Evolutionary conservation across 2,113 vertebrate species (phyloP).

Genomic region (Pedionomus torquatus): DNA sequence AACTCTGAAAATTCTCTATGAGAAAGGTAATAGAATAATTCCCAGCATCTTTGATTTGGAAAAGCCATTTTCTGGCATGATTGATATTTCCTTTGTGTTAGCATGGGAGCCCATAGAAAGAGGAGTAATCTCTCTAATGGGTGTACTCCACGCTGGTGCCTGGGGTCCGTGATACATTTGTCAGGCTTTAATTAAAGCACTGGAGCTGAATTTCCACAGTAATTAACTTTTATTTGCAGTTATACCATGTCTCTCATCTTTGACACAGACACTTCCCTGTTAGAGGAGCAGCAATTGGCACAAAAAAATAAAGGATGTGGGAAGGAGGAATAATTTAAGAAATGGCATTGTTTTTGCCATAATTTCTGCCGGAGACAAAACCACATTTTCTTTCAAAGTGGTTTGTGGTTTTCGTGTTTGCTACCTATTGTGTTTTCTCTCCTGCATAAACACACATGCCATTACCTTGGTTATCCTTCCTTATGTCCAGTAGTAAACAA

Average conservation of each 20-base stretch:
- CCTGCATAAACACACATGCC: not conserved
- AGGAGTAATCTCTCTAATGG: constrained; percentile 62
- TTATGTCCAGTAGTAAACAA: not conserved
- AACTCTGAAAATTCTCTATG: not conserved
- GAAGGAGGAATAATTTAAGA: not conserved
- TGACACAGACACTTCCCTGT: constrained; percentile 28
- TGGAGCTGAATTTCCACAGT: constrained; percentile 54
- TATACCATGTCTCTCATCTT: constrained; percentile 37
- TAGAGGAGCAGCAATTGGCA: not conserved
- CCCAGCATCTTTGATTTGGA: constrained; percentile 55
- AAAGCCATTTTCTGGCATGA: constrained; percentile 37
- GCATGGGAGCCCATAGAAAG: constrained; percentile 34
- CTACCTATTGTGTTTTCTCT: not conserved
- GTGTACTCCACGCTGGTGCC: constrained; percentile 15
- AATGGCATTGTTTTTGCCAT: not conserved
- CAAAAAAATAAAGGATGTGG: not conserved
- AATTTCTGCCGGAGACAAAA: not conserved
- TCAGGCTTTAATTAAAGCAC: constrained; percentile 68
- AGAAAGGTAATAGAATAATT: constrained; percentile 63
- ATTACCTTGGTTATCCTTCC: not conserved
- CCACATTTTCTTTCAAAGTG: not conserved
- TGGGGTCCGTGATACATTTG: constrained; percentile 39
- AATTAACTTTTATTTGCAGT: constrained; percentile 69
- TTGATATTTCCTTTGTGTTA: constrained; percentile 67
- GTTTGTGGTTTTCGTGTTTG: not conserved